Percentiles rank a stretch among this genome's conserved stretches.
Conservation (phyloP, 1,140 invertebrate species). For the Liolophura sinensis region DNA sequence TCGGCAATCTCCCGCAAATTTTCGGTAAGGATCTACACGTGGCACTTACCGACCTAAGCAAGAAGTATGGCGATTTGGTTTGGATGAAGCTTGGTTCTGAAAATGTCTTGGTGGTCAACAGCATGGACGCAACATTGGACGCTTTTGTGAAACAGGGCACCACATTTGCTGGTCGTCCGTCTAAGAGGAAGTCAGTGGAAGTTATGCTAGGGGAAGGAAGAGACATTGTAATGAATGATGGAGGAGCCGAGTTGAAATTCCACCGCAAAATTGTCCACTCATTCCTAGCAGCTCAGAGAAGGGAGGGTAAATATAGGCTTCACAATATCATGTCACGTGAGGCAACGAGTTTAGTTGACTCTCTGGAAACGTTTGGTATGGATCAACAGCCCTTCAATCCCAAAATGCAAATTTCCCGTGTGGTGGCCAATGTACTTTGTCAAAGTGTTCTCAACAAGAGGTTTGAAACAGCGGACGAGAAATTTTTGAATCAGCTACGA, state of each 20-base stretch:
- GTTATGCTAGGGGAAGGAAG: constrained; percentile 20
- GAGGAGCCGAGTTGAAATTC: constrained; percentile 23
- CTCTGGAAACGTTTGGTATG: constrained; percentile 10
- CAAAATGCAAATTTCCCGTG: constrained; percentile 22
- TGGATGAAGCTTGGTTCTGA: constrained; percentile 24
- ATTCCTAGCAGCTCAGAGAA: constrained; percentile 24
- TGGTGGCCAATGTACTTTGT: constrained; percentile 27
- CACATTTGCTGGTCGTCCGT: constrained; percentile 24
- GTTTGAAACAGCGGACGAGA: constrained; percentile 22
- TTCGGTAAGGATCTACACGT: constrained; percentile 23
- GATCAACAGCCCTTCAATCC: constrained; percentile 17
- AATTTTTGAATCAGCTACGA: constrained; percentile 20
- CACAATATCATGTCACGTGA: constrained; percentile 18
- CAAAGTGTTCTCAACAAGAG: constrained; percentile 22
- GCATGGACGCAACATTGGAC: constrained; percentile 21
- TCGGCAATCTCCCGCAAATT: constrained; percentile 25
- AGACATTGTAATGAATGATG: constrained; percentile 28
- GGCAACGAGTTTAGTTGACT: constrained; percentile 17
- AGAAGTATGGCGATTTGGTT: constrained; percentile 19
- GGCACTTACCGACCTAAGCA: constrained; percentile 19
- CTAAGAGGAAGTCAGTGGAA: constrained; percentile 23
- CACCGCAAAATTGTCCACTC: constrained; percentile 24
- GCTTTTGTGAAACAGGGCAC: constrained; percentile 22
- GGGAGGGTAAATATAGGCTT: constrained; percentile 13
- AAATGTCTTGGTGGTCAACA: constrained; percentile 25